phyloP scores from a whole-genome alignment of 1,140 invertebrate genomes.

The Brachionus sp. region DNA sequence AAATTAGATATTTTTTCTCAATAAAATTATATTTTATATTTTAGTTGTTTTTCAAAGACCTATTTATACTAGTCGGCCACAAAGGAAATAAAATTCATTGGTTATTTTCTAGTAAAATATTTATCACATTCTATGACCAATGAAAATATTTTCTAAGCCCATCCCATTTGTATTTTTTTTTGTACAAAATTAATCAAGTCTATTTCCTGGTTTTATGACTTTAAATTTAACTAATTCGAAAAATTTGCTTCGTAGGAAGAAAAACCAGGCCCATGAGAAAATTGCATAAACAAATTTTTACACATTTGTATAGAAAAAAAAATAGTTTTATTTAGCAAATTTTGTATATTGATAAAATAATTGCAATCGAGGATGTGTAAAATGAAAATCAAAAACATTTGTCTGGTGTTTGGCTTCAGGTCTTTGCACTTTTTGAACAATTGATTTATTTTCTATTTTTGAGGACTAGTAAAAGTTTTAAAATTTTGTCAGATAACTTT shows the following conservation, averaged over 20 bases:
- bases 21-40: background rate
- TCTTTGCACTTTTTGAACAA: background rate
- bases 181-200: background rate
- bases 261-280: background rate
- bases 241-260: background rate
- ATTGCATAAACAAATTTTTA: constrained; percentile 5
- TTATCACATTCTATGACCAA: background rate
- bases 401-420: background rate
- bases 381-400: background rate
- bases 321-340: background rate
- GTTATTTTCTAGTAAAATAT: background rate
- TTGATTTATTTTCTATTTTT: no score
- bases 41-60: background rate
- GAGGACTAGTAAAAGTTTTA: no score
- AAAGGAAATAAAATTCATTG: background rate
- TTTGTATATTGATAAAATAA: background rate
- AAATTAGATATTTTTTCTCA: background rate
- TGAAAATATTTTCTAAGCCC: background rate
- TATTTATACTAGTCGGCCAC: background rate
- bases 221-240: background rate
- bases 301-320: background rate
- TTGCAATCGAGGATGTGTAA: background rate
- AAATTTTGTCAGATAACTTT: no score
- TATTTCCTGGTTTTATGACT: constrained; percentile 8
- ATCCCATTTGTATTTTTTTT: background rate